A percentile compares a stretch with the other conserved stretches of the same genome.
These are phyloP conservation scores for Euplagia quadripunctaria DNA, from an alignment of 2,888 invertebrate genomes.

Conservation along the genomic window DNA sequence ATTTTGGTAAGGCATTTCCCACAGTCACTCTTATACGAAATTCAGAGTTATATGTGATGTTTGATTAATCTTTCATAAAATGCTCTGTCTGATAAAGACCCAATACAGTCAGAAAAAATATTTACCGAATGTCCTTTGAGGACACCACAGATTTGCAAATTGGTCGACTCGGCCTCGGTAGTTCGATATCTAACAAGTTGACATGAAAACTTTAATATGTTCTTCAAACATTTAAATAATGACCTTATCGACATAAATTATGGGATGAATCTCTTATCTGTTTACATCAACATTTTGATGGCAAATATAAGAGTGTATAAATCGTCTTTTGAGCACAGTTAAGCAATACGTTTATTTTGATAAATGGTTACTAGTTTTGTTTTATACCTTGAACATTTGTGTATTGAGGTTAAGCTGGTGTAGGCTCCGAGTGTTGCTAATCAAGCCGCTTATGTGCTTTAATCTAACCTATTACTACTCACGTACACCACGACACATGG, in stretches of 20 bases:
- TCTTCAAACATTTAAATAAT: slow-evolving; percentile 45
- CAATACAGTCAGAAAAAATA: not conserved
- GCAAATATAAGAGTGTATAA: slow-evolving; percentile 11
- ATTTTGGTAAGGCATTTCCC: not conserved
- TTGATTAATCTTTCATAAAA: no score
- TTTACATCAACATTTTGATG: slow-evolving; percentile 22
- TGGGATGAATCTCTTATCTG: slow-evolving; percentile 28
- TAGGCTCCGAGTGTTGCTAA: not conserved
- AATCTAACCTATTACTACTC: not conserved
- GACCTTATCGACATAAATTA: slow-evolving; percentile 50
- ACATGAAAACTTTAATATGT: slow-evolving; percentile 30
- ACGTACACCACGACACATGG: not conserved
- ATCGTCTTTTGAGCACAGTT: slow-evolving; percentile 1
- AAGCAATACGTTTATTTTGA: slow-evolving; percentile 10
- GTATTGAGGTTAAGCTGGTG: slow-evolving; percentile 11
- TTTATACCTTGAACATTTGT: slow-evolving; percentile 8
- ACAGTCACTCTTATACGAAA: not conserved
- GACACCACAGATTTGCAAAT: slow-evolving; percentile 51
- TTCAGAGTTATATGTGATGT: not conserved
- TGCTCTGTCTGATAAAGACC: not conserved
- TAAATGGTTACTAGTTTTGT: slow-evolving; percentile 7
- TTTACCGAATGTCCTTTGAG: slow-evolving; percentile 32
- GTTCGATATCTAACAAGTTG: slow-evolving; percentile 37
- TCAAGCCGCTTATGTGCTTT: not conserved
- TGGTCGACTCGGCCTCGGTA: slow-evolving; percentile 42